These are phyloP conservation scores for Actinostola sp. DNA, from an alignment of 92 coral and sea anemone genomes.

Conservation along the genomic window DNA sequence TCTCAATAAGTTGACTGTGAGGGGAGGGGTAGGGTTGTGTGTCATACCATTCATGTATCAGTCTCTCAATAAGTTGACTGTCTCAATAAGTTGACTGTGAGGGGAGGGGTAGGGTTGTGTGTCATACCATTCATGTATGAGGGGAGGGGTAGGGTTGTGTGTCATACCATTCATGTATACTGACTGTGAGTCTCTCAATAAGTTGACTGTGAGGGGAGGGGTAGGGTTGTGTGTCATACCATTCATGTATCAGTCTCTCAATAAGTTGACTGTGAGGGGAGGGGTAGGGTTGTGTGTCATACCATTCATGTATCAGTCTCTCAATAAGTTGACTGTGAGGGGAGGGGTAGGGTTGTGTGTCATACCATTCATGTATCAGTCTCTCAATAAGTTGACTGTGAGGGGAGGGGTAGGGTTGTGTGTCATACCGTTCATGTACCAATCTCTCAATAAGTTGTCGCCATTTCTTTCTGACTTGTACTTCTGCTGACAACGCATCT, in stretches of 20 bases:
- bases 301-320: no score
- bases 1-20: not conserved
- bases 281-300: not conserved
- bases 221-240: not conserved
- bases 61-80: not conserved
- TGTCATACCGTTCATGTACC: slow-evolving; percentile 84
- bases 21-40: slow-evolving; percentile 3
- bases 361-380: not conserved
- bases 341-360: not conserved
- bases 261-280: no score
- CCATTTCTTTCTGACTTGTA: slow-evolving; percentile 93
- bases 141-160: not conserved
- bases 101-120: not conserved
- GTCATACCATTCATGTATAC: no score
- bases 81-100: not conserved
- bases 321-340: not conserved
- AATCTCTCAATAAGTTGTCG: slow-evolving; percentile 85
- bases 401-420: not conserved
- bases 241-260: not conserved
- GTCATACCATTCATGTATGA: no score
- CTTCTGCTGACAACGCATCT: slow-evolving; percentile 88
- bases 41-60: not conserved
- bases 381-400: not conserved
- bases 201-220: not conserved
- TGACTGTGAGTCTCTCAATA: not conserved